A percentile compares a stretch with the other conserved stretches of the same genome.
phyloP scores from a whole-genome alignment of 2,888 invertebrate species.

The Cephus spinipes region DNA sequence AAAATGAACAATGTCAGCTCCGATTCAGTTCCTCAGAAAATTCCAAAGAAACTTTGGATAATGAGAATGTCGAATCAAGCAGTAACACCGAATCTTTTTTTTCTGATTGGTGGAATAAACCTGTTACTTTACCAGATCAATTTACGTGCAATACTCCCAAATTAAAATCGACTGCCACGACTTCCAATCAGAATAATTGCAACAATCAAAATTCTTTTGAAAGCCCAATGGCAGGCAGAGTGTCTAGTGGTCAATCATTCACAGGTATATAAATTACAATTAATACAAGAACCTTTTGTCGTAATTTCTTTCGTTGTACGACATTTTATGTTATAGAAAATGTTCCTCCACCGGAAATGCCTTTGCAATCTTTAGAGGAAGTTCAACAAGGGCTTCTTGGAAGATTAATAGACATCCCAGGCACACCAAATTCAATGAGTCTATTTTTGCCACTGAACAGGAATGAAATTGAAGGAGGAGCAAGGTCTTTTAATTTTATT shows the following conservation, averaged over 20 bases:
- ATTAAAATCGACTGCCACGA: not conserved
- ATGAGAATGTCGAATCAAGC: not conserved
- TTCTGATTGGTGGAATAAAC: slow-evolving; percentile 5
- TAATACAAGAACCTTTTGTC: not conserved
- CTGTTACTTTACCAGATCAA: not conserved
- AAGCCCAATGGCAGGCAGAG: not conserved
- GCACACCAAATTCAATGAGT: not conserved
- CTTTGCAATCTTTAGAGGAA: not conserved
- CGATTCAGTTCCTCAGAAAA: not conserved
- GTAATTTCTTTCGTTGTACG: not conserved
- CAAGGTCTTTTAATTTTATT: not conserved
- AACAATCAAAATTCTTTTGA: not conserved
- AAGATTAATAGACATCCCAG: slow-evolving; percentile 6
- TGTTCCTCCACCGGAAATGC: not conserved
- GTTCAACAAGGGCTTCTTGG: not conserved
- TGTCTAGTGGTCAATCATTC: not conserved
- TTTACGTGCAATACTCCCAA: not conserved
- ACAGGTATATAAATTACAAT: not conserved
- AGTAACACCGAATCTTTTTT: not conserved
- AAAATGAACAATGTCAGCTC: not conserved
- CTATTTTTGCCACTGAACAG: not conserved
- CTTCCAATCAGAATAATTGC: not conserved
- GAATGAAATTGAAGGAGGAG: not conserved
- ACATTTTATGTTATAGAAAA: not conserved
- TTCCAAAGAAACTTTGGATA: not conserved